phyloP scores from a whole-genome alignment of 2,888 invertebrate genomes.

The Troides oblongomaculatus region DNA sequence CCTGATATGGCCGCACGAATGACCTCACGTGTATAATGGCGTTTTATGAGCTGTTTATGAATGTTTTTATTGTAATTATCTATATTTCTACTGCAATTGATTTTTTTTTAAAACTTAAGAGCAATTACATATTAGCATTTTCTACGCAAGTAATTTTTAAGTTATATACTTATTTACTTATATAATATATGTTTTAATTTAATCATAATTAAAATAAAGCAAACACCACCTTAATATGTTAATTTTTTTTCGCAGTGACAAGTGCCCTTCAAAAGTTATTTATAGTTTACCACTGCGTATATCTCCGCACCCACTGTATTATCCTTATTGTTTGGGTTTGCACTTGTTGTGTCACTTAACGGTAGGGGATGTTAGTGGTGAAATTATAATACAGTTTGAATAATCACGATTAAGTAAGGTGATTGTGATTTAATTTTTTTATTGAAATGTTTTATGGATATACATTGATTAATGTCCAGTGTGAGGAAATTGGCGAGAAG shows the following conservation, averaged over 20 bases:
- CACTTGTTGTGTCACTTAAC: slow-evolving; percentile 54
- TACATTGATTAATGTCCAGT: too few species aligned
- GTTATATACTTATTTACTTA: not conserved
- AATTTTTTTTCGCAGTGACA: slow-evolving; percentile 52
- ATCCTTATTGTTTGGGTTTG: slow-evolving; percentile 50
- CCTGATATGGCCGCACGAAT: slow-evolving; percentile 44
- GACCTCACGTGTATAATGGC: slow-evolving; percentile 42
- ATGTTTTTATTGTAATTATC: not conserved
- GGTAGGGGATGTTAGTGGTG: slow-evolving; percentile 35
- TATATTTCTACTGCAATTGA: too few species aligned
- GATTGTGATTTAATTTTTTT: not conserved
- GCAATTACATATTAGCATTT: too few species aligned
- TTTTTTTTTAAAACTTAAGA: too few species aligned
- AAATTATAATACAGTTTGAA: slow-evolving; percentile 30
- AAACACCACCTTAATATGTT: not conserved
- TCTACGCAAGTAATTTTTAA: too few species aligned
- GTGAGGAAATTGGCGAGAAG: too few species aligned
- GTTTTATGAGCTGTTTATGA: slow-evolving; percentile 5
- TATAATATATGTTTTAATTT: not conserved
- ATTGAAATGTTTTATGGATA: not conserved
- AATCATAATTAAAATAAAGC: not conserved
- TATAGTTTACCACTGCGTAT: slow-evolving; percentile 35
- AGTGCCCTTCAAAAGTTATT: slow-evolving; percentile 46
- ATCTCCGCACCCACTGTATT: slow-evolving; percentile 42
- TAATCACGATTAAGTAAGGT: slow-evolving; percentile 6